phyloP scores from a whole-genome alignment of 2,888 invertebrate genomes.

The Trichogramma evanescens region DNA sequence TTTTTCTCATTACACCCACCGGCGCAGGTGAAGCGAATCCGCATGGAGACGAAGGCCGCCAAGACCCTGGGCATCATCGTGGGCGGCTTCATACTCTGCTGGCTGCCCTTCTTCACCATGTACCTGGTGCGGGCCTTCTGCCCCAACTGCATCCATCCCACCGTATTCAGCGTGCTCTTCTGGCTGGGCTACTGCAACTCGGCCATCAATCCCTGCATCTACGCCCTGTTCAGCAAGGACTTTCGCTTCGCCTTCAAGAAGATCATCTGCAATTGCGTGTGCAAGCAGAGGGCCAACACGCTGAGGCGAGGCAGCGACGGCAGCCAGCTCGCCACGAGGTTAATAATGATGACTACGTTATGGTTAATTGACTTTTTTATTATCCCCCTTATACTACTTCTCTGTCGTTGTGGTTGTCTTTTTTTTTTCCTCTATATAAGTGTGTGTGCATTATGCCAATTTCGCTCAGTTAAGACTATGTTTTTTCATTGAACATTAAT shows the following conservation, averaged over 20 bases:
- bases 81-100: constrained; percentile 92
- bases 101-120: constrained; percentile 95
- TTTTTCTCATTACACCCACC: no score
- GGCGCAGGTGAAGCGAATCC: constrained; percentile 69
- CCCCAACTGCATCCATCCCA: constrained; percentile 72
- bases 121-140: constrained; percentile 87
- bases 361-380: background rate
- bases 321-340: constrained; percentile 42
- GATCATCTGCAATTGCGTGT: constrained; percentile 81
- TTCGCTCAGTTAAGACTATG: background rate
- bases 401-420: background rate
- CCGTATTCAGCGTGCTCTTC: constrained; percentile 85
- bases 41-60: constrained; percentile 94
- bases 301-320: constrained; percentile 46
- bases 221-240: constrained; percentile 90
- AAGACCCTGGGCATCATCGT: constrained; percentile 95
- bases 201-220: constrained; percentile 91
- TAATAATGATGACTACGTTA: background rate
- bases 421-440: background rate
- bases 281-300: constrained; percentile 50
- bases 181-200: constrained; percentile 98
- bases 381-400: background rate
- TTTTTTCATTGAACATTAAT: background rate
- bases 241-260: constrained; percentile 91
- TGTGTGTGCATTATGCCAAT: background rate